Percentiles rank a stretch among this genome's conserved stretches.
phyloP scores from a whole-genome alignment of 2,113 vertebrate species.

The Trichechus manatus region DNA sequence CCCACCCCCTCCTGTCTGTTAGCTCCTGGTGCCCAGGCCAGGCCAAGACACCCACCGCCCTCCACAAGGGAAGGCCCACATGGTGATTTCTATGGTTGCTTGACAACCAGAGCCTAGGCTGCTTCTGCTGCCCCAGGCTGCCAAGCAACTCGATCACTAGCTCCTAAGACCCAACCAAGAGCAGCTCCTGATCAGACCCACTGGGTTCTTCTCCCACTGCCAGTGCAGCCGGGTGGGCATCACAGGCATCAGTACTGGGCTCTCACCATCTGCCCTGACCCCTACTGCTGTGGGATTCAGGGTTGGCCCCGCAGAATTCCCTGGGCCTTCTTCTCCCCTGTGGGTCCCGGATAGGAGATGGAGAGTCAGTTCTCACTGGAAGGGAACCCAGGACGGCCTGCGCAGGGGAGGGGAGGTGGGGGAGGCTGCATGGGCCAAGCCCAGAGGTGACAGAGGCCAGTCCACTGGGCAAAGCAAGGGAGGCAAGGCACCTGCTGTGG shows the following conservation, averaged over 20 bases:
- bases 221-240: background rate
- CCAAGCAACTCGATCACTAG: constrained; percentile 1
- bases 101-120: background rate
- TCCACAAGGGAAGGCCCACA: background rate
- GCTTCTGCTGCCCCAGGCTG: background rate
- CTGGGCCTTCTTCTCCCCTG: background rate
- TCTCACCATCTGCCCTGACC: background rate
- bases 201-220: background rate
- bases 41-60: background rate
- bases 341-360: background rate
- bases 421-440: background rate
- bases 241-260: background rate
- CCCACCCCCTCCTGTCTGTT: background rate
- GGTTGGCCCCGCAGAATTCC: background rate
- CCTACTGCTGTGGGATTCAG: background rate
- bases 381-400: background rate
- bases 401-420: background rate
- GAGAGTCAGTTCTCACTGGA: background rate
- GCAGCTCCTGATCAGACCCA: background rate
- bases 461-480: background rate
- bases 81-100: background rate
- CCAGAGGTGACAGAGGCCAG: background rate
- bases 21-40: background rate
- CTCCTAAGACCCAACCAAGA: background rate
- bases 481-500: background rate